Evolutionary conservation across 2,113 vertebrate genomes (phyloP).

Genomic region (Chaetops frenatus): DNA sequence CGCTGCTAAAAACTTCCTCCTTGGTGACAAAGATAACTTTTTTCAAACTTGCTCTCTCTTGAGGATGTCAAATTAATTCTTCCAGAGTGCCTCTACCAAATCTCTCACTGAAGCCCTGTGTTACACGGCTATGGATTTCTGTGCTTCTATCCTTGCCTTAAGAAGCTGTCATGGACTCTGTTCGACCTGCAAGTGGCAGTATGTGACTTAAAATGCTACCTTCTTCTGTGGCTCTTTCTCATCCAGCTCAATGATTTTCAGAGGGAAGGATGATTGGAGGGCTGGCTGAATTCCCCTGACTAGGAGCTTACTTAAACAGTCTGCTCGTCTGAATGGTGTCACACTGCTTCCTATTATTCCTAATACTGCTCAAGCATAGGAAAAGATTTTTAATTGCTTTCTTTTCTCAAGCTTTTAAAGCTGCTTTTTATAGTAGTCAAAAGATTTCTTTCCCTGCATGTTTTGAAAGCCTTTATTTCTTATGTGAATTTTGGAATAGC

Average conservation of each 20-base stretch:
- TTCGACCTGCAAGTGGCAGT: constrained; percentile 63
- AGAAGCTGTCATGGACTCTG: not conserved
- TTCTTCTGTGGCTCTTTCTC: not conserved
- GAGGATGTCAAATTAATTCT: not conserved
- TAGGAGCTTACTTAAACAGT: not conserved
- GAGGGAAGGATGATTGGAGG: not conserved
- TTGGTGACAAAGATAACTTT: not conserved
- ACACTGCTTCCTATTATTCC: not conserved
- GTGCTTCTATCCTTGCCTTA: not conserved
- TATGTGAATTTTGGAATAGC: not conserved
- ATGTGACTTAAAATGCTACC: constrained; percentile 34
- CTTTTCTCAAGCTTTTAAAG: not conserved
- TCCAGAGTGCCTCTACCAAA: not conserved
- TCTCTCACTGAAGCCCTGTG: not conserved
- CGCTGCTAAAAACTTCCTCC: not conserved
- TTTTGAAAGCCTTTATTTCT: not conserved
- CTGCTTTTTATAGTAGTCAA: not conserved
- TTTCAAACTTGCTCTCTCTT: not conserved
- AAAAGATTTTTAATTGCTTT: not conserved
- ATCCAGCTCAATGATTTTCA: not conserved
- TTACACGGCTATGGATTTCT: accelerated
- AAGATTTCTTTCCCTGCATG: not conserved
- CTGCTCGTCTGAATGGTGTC: not conserved
- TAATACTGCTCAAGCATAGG: not conserved
- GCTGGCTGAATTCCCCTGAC: not conserved